phyloP scores from a whole-genome alignment of 2,888 invertebrate genomes.

The Drosophila aldrichi region DNA sequence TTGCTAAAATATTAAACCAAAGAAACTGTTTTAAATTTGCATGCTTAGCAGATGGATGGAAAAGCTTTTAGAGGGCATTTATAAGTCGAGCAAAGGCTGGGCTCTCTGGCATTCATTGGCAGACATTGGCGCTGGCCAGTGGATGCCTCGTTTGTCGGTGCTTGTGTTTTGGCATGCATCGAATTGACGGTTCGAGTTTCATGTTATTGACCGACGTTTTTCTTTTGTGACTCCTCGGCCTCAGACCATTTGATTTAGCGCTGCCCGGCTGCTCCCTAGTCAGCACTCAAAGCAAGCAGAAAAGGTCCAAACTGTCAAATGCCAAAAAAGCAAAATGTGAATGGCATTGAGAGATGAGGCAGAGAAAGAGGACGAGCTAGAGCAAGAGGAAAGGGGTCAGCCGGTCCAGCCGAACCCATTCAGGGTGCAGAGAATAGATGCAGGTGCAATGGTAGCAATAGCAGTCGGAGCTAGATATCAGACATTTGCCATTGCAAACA shows the following conservation, averaged over 20 bases:
- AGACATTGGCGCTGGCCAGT: slow-evolving; percentile 1
- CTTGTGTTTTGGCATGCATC: slow-evolving; percentile 54
- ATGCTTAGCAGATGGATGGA: not conserved
- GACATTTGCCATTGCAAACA: slow-evolving; percentile 41
- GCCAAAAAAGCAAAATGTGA: slow-evolving; percentile 77
- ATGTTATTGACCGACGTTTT: slow-evolving; percentile 63
- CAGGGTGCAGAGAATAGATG: slow-evolving; percentile 6
- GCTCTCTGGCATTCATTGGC: not conserved
- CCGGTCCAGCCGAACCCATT: not conserved
- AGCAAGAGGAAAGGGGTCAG: not conserved
- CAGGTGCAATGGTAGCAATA: slow-evolving; percentile 13
- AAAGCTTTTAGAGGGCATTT: not conserved
- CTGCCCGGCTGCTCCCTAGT: slow-evolving; percentile 23
- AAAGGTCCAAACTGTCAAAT: slow-evolving; percentile 80
- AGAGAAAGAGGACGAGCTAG: not conserved
- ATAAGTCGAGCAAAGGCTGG: not conserved
- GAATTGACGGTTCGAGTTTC: slow-evolving; percentile 69
- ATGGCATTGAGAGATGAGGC: slow-evolving; percentile 43
- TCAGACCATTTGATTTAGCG: slow-evolving; percentile 8
- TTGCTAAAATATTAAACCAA: not conserved
- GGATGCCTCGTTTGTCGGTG: slow-evolving; percentile 3
- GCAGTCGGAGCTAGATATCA: slow-evolving; percentile 33
- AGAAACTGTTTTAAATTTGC: not conserved
- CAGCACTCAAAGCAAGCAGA: slow-evolving; percentile 63
- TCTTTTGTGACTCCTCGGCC: slow-evolving; percentile 37